Conservation (phyloP, 1,140 invertebrate genomes). For the Drosophila elegans region DNA sequence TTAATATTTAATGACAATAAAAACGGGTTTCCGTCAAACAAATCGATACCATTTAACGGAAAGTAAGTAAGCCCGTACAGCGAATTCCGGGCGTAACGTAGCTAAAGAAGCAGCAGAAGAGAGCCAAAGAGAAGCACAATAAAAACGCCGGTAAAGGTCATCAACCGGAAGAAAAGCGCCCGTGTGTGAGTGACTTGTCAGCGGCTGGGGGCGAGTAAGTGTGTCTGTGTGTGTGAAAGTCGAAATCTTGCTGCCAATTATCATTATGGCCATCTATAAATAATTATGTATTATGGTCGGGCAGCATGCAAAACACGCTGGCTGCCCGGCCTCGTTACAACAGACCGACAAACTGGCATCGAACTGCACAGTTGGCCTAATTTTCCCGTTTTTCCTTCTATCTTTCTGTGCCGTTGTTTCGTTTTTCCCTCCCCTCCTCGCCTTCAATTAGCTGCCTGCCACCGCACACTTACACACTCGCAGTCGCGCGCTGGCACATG, state of each 20-base stretch:
- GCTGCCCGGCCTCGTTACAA: slow-evolving; percentile 70
- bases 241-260: slow-evolving; percentile 58
- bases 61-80: slow-evolving; percentile 3
- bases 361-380: slow-evolving; percentile 79
- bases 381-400: slow-evolving; percentile 54
- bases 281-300: slow-evolving; percentile 68
- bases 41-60: slow-evolving; percentile 30
- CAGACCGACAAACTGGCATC: slow-evolving; percentile 47
- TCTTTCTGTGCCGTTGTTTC: slow-evolving; percentile 38
- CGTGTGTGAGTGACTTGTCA: slow-evolving; percentile 20
- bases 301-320: slow-evolving; percentile 64
- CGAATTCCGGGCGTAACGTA: slow-evolving; percentile 15
- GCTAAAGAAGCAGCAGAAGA: slow-evolving; percentile 25
- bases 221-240: slow-evolving; percentile 49
- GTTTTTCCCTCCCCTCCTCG: slow-evolving; percentile 1
- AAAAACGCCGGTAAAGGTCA: slow-evolving; percentile 83
- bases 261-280: slow-evolving; percentile 62
- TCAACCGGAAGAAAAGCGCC: slow-evolving; percentile 78
- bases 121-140: slow-evolving; percentile 64
- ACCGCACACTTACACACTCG: slow-evolving; percentile 17
- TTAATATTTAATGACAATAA: slow-evolving; percentile 43
- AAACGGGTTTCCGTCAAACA: slow-evolving; percentile 29
- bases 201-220: slow-evolving; percentile 1
- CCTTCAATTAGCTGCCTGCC: slow-evolving; percentile 69
- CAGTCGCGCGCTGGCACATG: slow-evolving; percentile 40